Evolutionary conservation across 2,888 invertebrate species (phyloP), one percentile per base, ranked within the genome.

Genomic region (Limulus polyphemus): DNA sequence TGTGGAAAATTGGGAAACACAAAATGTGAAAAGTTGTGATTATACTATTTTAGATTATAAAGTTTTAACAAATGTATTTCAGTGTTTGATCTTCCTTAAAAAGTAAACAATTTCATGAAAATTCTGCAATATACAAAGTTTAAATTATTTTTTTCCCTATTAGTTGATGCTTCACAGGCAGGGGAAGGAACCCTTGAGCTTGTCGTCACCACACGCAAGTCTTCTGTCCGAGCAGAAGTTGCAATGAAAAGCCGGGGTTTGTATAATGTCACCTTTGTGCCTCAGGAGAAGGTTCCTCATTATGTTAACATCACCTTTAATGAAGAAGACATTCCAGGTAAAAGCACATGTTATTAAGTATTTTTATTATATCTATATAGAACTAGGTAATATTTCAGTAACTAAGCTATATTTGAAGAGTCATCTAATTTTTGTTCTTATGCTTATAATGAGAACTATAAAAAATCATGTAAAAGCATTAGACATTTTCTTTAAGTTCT

Each of bases 301-400:
- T 90, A 87, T 71, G 91, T 94, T 13, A 92, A 91, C 65, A 92
- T 94, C 68, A 91, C 91, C 0, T 94, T 94, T 77, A 94, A 94
- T 74, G 93, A 93, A 72, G 90, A 90, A 73, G 83, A 89, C 47
- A 90, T 92, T 2, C 87, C 88, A 61, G 81, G 81, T 80, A 64
- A 62, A 32, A 32, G 3, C 32, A 32, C 32, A 32, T 32, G n/a
- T n/a, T n/a, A n/a, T n/a, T 62, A 32, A 47, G 56, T 47, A 12
- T 47, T 9, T 49, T 55, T 55, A 47, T 13, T 16, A 49, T 17
- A 5, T 32, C 32, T 32, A 49, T 17, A 13, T 49, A 49, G 14
- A 50, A 55, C 52, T 12, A 16, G 16, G 48, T 60, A 16, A 14
- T 10, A 2, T 17, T 49, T 32, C 16, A 47, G 10, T 11, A 46